Conservation (phyloP, 2,113 vertebrate genomes). For the Myocastor coypus region DNA sequence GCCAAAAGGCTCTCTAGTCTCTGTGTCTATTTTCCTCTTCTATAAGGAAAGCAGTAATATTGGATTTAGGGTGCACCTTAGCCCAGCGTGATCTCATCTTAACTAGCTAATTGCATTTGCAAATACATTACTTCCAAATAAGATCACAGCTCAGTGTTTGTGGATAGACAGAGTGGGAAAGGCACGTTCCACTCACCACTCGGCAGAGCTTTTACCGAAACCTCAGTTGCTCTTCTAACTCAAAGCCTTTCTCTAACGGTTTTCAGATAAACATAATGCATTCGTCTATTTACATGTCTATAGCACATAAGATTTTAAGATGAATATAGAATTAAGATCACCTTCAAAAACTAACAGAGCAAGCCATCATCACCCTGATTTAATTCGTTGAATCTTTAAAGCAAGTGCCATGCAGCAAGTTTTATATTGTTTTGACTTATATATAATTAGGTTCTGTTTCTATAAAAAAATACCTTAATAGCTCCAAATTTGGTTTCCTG, state of each 20-base stretch:
- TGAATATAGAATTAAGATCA: constrained; percentile 16
- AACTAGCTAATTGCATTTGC: not conserved
- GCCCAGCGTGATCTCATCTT: not conserved
- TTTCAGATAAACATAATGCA: not conserved
- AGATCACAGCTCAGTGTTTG: not conserved
- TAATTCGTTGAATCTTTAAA: constrained; percentile 41
- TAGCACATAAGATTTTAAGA: not conserved
- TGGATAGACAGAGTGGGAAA: fast-evolving
- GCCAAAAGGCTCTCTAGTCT: not conserved
- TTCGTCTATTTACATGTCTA: not conserved
- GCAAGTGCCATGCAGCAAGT: not conserved
- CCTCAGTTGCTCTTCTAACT: not conserved
- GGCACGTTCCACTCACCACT: not conserved
- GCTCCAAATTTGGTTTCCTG: constrained; percentile 48
- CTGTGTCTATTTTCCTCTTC: not conserved
- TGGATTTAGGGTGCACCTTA: not conserved
- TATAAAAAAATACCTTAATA: not conserved
- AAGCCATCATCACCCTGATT: not conserved
- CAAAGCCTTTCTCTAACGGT: not conserved
- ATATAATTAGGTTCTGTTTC: constrained; percentile 57
- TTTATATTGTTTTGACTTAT: not conserved
- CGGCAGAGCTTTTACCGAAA: not conserved
- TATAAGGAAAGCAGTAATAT: not conserved
- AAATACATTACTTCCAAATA: constrained; percentile 13
- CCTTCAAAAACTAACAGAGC: constrained; percentile 1